A percentile compares a stretch with the other conserved stretches of the same genome.
These are phyloP conservation scores for Tyrophagus putrescentiae DNA, from an alignment of 1,140 invertebrate genomes.

Conservation along the genomic window DNA sequence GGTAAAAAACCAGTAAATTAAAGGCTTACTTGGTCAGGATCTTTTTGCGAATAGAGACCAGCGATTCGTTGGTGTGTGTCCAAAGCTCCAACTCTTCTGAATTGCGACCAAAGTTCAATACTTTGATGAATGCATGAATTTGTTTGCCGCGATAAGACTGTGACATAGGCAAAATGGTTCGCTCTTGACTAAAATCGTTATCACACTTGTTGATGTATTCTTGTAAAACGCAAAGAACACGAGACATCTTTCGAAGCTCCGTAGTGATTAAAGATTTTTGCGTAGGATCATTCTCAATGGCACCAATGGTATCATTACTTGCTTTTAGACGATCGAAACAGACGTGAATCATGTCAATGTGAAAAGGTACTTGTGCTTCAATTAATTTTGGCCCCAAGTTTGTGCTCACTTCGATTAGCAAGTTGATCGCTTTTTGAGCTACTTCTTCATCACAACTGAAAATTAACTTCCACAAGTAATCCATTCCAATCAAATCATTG, in stretches of 20 bases:
- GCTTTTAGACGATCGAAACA: slow-evolving; percentile 67
- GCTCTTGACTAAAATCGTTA: slow-evolving; percentile 70
- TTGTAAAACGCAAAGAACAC: slow-evolving; percentile 80
- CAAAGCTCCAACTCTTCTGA: slow-evolving; percentile 81
- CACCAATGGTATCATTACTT: slow-evolving; percentile 47
- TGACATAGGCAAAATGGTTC: slow-evolving; percentile 70
- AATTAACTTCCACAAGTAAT: slow-evolving; percentile 89
- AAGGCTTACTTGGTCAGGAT: slow-evolving; percentile 41
- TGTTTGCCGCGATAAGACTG: slow-evolving; percentile 67
- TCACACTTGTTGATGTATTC: slow-evolving; percentile 95
- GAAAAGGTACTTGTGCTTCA: slow-evolving; percentile 56
- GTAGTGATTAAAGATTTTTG: slow-evolving; percentile 42
- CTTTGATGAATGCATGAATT: slow-evolving; percentile 65
- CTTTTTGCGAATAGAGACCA: slow-evolving; percentile 58
- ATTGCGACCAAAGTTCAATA: slow-evolving; percentile 72
- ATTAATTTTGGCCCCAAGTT: slow-evolving; percentile 73
- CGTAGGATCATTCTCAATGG: slow-evolving; percentile 41
- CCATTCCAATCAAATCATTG: slow-evolving; percentile 75
- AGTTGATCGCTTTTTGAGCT: slow-evolving; percentile 70
- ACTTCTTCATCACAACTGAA: slow-evolving; percentile 78
- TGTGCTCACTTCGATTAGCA: slow-evolving; percentile 82
- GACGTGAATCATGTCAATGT: slow-evolving; percentile 80
- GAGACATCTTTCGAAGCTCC: slow-evolving; percentile 61
- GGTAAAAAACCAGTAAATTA: slow-evolving; percentile 14
- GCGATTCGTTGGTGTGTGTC: slow-evolving; percentile 85